Percentiles rank a stretch among this genome's conserved stretches.
Evolutionary conservation across 2,113 vertebrate species (phyloP).

Genomic region (Rhadina sibilatrix): DNA sequence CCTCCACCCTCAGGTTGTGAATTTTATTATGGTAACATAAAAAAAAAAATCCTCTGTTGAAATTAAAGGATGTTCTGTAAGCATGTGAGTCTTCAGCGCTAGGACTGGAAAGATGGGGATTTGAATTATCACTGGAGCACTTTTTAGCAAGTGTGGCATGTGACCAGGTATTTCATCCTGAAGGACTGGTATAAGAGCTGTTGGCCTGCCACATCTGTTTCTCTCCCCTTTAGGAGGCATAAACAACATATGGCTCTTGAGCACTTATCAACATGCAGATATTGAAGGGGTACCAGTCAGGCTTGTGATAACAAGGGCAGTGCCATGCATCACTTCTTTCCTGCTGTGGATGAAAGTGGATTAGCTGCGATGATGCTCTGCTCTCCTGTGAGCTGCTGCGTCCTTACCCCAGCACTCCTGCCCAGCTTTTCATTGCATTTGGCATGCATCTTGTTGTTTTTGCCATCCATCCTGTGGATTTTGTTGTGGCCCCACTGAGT

Average conservation of each 20-base stretch:
- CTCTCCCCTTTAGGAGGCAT: background rate
- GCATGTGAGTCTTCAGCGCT: background rate
- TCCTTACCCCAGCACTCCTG: background rate
- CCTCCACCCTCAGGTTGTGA: background rate
- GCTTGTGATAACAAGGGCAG: background rate
- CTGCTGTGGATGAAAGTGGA: background rate
- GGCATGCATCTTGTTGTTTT: background rate
- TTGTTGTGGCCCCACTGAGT: background rate
- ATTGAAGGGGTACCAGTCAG: background rate
- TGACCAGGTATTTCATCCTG: background rate
- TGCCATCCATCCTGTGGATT: background rate
- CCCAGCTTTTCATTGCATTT: background rate
- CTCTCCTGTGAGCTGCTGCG: background rate
- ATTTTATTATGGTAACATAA: background rate
- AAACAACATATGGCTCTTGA: fast-evolving
- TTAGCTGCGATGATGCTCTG: background rate
- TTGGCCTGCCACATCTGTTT: background rate
- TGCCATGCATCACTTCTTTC: background rate
- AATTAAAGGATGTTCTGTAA: background rate
- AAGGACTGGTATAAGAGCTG: background rate
- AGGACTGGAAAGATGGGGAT: background rate
- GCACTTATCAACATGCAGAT: background rate
- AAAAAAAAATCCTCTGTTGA: background rate
- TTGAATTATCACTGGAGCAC: background rate
- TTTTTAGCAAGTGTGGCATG: background rate